These are phyloP conservation scores for Dysidea cf. avara DNA, from an alignment of 37 sponge, comb jelly and placozoan genomes.

Conservation along the genomic window DNA sequence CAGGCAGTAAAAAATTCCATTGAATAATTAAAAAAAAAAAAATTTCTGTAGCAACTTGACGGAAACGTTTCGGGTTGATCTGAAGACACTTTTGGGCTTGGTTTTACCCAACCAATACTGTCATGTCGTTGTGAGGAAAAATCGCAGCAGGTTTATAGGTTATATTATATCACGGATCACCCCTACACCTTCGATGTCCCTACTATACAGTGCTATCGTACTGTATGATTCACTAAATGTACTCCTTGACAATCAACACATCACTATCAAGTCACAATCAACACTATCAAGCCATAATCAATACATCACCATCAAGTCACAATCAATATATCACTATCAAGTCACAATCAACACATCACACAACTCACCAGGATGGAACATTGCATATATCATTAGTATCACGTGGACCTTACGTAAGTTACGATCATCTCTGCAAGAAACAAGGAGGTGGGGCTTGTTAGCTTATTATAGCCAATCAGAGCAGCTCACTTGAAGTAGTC, in stretches of 20 bases:
- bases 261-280: not conserved
- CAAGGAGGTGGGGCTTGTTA: not conserved
- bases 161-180: too few relatives aligned
- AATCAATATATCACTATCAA: not conserved
- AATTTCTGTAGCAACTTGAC: too few relatives aligned
- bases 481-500: slow-evolving; percentile 68
- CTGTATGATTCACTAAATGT: not conserved
- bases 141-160: too few relatives aligned
- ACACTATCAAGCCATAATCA: not conserved
- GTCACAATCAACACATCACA: not conserved
- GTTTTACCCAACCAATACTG: too few relatives aligned
- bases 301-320: not conserved
- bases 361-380: slow-evolving; percentile 78
- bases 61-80: too few relatives aligned
- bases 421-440: slow-evolving; percentile 35
- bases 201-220: too few relatives aligned
- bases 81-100: too few relatives aligned
- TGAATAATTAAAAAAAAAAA: too few relatives aligned
- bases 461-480: not conserved
- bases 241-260: too few relatives aligned
- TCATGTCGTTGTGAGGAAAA: too few relatives aligned
- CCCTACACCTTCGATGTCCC: too few relatives aligned
- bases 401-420: slow-evolving; percentile 75
- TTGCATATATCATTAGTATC: slow-evolving; percentile 62
- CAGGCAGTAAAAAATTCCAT: too few relatives aligned